phyloP scores from a whole-genome alignment of 2,888 invertebrate genomes.

The Limnephilus rhombicus region DNA sequence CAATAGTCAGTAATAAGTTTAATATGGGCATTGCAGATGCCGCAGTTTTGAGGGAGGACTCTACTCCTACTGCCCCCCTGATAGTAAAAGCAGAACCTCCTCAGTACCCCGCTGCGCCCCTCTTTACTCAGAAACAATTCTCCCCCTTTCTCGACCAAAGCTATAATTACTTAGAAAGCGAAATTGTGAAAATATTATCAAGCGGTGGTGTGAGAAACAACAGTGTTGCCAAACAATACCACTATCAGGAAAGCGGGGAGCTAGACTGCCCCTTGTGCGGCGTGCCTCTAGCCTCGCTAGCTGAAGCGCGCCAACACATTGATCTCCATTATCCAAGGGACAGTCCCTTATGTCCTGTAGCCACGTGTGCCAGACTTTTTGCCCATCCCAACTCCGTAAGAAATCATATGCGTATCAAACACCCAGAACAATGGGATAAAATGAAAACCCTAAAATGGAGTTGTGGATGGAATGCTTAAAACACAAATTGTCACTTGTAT shows the following conservation, averaged over 20 bases:
- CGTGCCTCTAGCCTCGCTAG: slow-evolving; percentile 81
- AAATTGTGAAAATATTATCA: slow-evolving; percentile 62
- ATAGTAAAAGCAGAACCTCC: slow-evolving; percentile 70
- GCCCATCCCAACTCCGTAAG: slow-evolving; percentile 92
- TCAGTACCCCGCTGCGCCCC: slow-evolving; percentile 71
- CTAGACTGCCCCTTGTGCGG: slow-evolving; percentile 86
- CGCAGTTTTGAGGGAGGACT: slow-evolving; percentile 71
- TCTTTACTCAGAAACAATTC: slow-evolving; percentile 67
- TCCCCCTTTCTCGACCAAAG: slow-evolving; percentile 56
- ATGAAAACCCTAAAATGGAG: slow-evolving; percentile 90
- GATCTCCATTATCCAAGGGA: slow-evolving; percentile 91
- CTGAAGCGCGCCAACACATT: slow-evolving; percentile 84
- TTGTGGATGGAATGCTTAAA: slow-evolving; percentile 76
- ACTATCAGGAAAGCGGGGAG: slow-evolving; percentile 68
- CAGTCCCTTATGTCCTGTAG: slow-evolving; percentile 88
- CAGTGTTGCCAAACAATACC: slow-evolving; percentile 67
- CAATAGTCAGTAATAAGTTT: slow-evolving; percentile 65
- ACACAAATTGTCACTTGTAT: neutral
- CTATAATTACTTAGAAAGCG: slow-evolving; percentile 58
- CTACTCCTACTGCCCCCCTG: slow-evolving; percentile 70
- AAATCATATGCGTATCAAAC: slow-evolving; percentile 92
- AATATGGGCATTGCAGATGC: slow-evolving; percentile 81
- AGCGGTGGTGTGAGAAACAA: slow-evolving; percentile 71
- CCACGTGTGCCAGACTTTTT: slow-evolving; percentile 85
- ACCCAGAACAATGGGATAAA: slow-evolving; percentile 88